A percentile compares a stretch with the other conserved stretches of the same genome.
Conservation (phyloP, 2,113 vertebrate species). For the Haliaeetus leucogaster region DNA sequence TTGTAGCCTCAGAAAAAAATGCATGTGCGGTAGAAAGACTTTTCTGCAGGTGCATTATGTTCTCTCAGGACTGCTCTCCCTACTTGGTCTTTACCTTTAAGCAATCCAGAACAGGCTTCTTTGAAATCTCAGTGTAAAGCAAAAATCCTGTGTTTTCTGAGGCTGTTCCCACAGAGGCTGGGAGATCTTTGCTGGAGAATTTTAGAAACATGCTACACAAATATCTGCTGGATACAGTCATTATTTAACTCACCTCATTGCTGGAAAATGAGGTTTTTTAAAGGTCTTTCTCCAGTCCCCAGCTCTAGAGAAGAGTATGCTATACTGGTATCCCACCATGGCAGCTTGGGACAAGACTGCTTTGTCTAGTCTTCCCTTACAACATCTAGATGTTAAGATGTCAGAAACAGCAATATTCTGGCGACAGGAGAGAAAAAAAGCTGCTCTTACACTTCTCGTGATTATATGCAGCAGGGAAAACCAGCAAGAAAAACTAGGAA, state of each 20-base stretch:
- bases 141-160: neutral
- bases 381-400: neutral
- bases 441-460: neutral
- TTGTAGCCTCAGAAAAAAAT: neutral
- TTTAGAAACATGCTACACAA: neutral
- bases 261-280: neutral
- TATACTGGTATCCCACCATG: neutral
- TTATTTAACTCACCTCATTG: neutral
- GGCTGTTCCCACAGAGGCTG: neutral
- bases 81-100: neutral
- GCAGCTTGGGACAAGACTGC: neutral
- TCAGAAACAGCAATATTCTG: neutral
- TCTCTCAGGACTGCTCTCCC: neutral
- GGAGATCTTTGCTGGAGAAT: neutral
- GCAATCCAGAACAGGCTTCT: neutral
- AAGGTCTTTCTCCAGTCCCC: neutral
- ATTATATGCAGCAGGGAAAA: neutral
- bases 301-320: neutral
- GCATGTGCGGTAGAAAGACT: neutral
- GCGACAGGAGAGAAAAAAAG: neutral
- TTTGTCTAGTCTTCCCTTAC: neutral
- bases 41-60: neutral
- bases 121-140: neutral
- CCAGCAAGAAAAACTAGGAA: neutral
- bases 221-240: neutral